Evolutionary conservation across 1,140 invertebrate species (phyloP), one percentile per base, ranked within the genome.

Genomic region (Plectrocnemia conspersa): DNA sequence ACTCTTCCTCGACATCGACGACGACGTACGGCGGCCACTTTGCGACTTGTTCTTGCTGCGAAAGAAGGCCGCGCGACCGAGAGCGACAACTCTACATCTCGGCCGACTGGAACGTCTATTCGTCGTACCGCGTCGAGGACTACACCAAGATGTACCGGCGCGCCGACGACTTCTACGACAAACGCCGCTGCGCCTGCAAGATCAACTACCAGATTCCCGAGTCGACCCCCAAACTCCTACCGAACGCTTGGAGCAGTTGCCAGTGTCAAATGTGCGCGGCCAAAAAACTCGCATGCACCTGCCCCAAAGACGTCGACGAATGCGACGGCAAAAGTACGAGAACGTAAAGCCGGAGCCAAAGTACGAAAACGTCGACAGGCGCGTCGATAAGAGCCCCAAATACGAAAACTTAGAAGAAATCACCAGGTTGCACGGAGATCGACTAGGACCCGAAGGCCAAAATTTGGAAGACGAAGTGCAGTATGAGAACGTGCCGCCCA

Each of bases 391-490:
- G 58, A 68, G 65, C 4, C 72, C 71, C 11, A 71, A 76, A 52
- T 74, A 73, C 65, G 69, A 71, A 10, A 73, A 75, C 52, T 61
- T 75, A 5, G 71, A 72, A 32, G 73, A 75, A 54, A 74, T 75
- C 29, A 75, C 70, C 22, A 67, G 69, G 45, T 70, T 73, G 64
- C 73, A 70, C 61, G 72, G 74, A 24, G 73, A 74, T 56, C 66
- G 74, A 1, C 56, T 74, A 27, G 74, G 72, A 45, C 74, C 74
- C 3, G 74, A 76, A 65, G 74, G 74, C 29, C 72, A 75, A 59
- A 76, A 76, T 47, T 62, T 73, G 15, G 72, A 76, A 58, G 72
- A 74, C 42, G 74, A 75, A 57, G 73, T 73, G 25, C 72, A 72
- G 22, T 74, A 75, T 52, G 73, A 75, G 55, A 75, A 75, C 49